These are phyloP conservation scores for Tenthredo amoena DNA, from an alignment of 2,888 invertebrate species.

Conservation along the genomic window DNA sequence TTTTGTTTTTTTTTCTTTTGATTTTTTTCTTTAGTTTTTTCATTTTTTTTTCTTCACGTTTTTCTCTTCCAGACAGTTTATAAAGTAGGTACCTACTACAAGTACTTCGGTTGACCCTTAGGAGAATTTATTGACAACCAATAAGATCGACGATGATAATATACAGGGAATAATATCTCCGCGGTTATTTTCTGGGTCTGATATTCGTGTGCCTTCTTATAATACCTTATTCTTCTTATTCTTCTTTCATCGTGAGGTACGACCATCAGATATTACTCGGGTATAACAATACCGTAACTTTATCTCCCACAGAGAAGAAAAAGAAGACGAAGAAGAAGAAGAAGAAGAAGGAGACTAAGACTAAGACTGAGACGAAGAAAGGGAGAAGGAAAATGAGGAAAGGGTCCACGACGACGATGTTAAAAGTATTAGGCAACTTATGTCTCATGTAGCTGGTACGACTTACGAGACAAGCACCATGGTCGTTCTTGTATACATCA, in stretches of 20 bases:
- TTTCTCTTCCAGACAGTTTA: not conserved
- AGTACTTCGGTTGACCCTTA: constrained; percentile 6
- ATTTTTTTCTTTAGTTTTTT: not conserved
- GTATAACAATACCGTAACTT: constrained; percentile 35
- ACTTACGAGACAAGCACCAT: constrained; percentile 23
- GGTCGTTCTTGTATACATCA: constrained; percentile 1
- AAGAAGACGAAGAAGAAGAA: constrained; percentile 30
- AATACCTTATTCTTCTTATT: not conserved
- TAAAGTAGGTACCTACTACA: not conserved
- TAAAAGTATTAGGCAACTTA: constrained; percentile 41
- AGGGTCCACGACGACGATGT: constrained; percentile 9
- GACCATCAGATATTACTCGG: constrained; percentile 39
- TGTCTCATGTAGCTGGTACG: constrained; percentile 21
- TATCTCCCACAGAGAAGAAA: constrained; percentile 33
- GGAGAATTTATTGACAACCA: constrained; percentile 6
- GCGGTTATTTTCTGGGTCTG: not conserved
- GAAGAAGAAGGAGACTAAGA: constrained; percentile 20
- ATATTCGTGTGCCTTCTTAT: not conserved
- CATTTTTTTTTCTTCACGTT: not conserved
- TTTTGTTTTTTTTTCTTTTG: not conserved
- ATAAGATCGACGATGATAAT: constrained; percentile 10
- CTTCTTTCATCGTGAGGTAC: constrained; percentile 13
- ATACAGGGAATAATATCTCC: not conserved
- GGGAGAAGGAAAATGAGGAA: not conserved
- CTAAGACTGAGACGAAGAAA: not conserved